phyloP scores from a whole-genome alignment of 1,140 invertebrate species.

The Neotoxoptera formosana region DNA sequence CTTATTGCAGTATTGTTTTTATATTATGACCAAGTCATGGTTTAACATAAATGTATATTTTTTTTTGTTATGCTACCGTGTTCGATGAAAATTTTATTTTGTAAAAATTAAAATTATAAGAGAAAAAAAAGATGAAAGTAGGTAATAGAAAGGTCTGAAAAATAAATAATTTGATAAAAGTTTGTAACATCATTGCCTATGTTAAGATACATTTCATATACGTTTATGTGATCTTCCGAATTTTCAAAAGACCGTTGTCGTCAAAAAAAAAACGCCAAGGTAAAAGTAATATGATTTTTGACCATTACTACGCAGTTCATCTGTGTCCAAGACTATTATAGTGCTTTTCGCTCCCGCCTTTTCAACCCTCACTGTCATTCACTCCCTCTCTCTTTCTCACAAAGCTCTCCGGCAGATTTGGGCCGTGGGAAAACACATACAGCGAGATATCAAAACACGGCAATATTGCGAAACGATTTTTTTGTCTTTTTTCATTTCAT shows the following conservation, averaged over 20 bases:
- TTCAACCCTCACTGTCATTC: neutral
- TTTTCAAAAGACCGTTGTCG: neutral
- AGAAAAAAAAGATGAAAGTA: neutral
- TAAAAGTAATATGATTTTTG: slow-evolving; percentile 20
- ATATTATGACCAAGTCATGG: neutral
- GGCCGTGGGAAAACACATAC: slow-evolving; percentile 9
- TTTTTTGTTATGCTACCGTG: neutral
- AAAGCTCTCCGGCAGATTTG: neutral
- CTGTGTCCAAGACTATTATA: neutral
- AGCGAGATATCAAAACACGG: slow-evolving; percentile 31
- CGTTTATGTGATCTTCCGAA: neutral
- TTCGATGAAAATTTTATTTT: neutral
- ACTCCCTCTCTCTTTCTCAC: neutral
- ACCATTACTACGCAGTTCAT: neutral
- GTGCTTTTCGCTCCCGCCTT: neutral
- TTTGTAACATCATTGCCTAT: neutral
- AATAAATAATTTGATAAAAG: slow-evolving; percentile 7
- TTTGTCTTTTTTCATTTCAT: slow-evolving; percentile 48
- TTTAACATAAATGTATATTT: neutral
- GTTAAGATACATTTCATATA: neutral
- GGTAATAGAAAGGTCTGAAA: neutral
- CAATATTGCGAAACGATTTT: slow-evolving; percentile 52
- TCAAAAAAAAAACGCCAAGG: neutral
- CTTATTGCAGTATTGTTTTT: too few relatives aligned
- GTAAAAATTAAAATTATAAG: neutral